Evolutionary conservation across 1,140 invertebrate species (phyloP).

Genomic region (Pseudoatta argentina): DNA sequence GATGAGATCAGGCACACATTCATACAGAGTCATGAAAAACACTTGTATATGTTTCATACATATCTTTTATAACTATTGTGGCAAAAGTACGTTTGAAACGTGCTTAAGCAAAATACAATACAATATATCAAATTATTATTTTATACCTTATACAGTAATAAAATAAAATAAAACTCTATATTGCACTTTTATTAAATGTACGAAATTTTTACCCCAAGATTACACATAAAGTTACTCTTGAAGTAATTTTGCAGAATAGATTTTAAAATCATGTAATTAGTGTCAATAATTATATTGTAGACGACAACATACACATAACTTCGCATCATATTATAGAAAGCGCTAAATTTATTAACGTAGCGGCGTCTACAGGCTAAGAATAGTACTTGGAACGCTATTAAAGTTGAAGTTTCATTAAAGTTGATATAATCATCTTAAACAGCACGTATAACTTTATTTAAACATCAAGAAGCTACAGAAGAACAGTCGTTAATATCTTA

Average conservation of each 20-base stretch:
- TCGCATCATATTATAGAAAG: conserved; percentile 19
- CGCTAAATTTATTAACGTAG: conserved; percentile 45
- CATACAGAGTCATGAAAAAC: conserved; percentile 79
- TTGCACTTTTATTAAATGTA: not conserved
- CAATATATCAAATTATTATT: conserved; percentile 16
- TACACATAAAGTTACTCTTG: not conserved
- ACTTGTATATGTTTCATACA: conserved; percentile 24
- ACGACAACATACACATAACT: conserved; percentile 36
- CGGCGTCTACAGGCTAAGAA: conserved; percentile 22
- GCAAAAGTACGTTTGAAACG: not conserved
- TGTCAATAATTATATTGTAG: conserved; percentile 39
- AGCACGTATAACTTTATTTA: conserved; percentile 76
- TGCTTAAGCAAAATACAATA: not conserved
- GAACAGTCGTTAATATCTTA: conserved; percentile 63
- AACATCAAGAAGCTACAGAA: conserved; percentile 79
- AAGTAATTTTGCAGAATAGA: conserved; percentile 18
- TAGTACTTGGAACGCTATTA: conserved; percentile 41
- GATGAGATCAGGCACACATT: conserved; percentile 85
- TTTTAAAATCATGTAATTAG: conserved; percentile 26
- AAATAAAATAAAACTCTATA: not conserved
- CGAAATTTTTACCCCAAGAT: not conserved
- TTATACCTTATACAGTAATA: not conserved
- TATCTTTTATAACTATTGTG: not conserved
- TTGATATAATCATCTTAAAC: conserved; percentile 61
- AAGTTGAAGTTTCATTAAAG: conserved; percentile 46